phyloP scores from a whole-genome alignment of 2,888 invertebrate species.

The Herminia tarsipennalis region DNA sequence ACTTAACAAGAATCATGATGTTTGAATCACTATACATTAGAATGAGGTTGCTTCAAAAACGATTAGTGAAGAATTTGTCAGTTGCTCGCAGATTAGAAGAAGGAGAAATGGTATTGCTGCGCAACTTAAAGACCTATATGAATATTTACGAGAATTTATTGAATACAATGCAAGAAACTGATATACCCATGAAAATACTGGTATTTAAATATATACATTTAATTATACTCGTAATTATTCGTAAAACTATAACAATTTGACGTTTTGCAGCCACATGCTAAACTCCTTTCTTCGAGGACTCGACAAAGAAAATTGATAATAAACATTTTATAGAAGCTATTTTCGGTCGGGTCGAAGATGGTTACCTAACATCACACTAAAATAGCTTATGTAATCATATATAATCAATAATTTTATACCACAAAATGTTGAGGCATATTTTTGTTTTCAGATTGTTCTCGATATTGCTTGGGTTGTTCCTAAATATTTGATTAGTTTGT shows the following conservation, averaged over 20 bases:
- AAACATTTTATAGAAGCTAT: too few relatives aligned
- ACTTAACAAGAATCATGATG: constrained; percentile 2
- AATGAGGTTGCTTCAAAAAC: not conserved
- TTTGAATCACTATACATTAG: not conserved
- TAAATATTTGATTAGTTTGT: constrained; percentile 1
- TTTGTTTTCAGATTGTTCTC: constrained; percentile 7
- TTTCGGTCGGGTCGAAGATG: too few relatives aligned
- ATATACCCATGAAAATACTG: not conserved
- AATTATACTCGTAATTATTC: too few relatives aligned
- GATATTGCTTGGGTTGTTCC: not conserved
- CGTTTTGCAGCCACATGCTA: too few relatives aligned
- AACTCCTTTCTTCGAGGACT: too few relatives aligned
- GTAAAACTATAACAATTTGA: too few relatives aligned
- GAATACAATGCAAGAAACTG: not conserved
- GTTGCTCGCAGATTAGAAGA: not conserved
- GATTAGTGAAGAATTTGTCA: not conserved
- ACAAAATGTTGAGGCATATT: too few relatives aligned
- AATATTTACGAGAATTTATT: not conserved
- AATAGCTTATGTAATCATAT: too few relatives aligned
- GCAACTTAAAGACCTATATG: not conserved
- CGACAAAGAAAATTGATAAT: too few relatives aligned
- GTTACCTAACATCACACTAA: too few relatives aligned
- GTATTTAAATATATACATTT: too few relatives aligned
- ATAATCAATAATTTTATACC: too few relatives aligned
- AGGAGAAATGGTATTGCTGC: not conserved